Percentiles rank a stretch among this genome's conserved stretches.
phyloP scores from a whole-genome alignment of 2,797 vertebrate species.

The Semaprochilodus insignis region DNA sequence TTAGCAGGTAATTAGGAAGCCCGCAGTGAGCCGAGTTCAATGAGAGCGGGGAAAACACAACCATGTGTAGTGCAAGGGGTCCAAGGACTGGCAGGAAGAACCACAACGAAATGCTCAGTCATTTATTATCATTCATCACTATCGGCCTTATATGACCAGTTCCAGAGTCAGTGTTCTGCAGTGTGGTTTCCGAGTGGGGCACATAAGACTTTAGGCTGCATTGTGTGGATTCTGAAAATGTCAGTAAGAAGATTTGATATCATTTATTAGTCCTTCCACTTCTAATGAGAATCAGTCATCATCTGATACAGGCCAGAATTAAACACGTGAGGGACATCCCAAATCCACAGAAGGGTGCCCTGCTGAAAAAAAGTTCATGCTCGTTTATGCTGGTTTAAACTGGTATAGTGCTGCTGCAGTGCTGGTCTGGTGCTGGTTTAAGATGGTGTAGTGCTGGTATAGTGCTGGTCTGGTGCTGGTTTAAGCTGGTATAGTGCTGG shows the following conservation, averaged over 20 bases:
- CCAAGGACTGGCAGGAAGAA: not conserved
- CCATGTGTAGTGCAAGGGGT: slow-evolving; percentile 3
- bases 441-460: too few species aligned
- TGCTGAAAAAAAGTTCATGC: too few species aligned
- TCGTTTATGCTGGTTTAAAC: too few species aligned
- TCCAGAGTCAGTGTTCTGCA: not conserved
- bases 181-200: not conserved
- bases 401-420: too few species aligned
- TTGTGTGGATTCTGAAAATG: not conserved
- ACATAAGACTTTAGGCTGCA: not conserved
- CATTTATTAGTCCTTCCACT: not conserved
- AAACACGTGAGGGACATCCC: too few species aligned
- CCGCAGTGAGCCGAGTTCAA: slow-evolving; percentile 1
- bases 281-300: not conserved
- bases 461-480: too few species aligned
- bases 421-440: too few species aligned
- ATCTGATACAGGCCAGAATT: too few species aligned
- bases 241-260: not conserved
- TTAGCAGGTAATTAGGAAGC: slow-evolving; percentile 13
- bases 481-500: too few species aligned
- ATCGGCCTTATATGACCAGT: slow-evolving; percentile 1
- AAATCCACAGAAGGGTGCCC: too few species aligned
- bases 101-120: not conserved
- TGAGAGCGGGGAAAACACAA: not conserved
- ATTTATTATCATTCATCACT: slow-evolving; percentile 16